These are phyloP conservation scores for Epistrophella euchroma DNA, from an alignment of 2,888 invertebrate species.

Conservation along the genomic window DNA sequence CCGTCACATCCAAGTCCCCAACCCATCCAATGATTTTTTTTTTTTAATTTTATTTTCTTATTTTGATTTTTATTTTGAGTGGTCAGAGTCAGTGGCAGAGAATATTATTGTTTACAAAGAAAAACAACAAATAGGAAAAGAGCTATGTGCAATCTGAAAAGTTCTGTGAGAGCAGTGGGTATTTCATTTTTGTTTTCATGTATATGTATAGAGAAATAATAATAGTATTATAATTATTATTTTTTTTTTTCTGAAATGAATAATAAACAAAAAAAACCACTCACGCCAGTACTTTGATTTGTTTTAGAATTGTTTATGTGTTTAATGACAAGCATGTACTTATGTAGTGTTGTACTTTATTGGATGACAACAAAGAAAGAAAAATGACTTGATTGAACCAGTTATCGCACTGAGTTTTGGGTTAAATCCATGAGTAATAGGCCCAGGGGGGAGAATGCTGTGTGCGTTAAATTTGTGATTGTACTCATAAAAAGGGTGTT, in stretches of 20 bases:
- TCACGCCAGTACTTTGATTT: slow-evolving; percentile 42
- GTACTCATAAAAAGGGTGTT: slow-evolving; percentile 3
- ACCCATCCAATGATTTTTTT: slow-evolving; percentile 7
- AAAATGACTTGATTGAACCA: slow-evolving; percentile 30
- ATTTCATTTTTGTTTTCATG: slow-evolving; percentile 17
- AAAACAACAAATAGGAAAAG: neutral
- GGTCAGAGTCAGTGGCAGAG: slow-evolving; percentile 30
- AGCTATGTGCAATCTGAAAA: slow-evolving; percentile 25
- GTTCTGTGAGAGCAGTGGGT: slow-evolving; percentile 12
- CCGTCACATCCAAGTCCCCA: slow-evolving; percentile 34
- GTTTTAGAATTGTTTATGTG: slow-evolving; percentile 29
- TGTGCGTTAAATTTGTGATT: neutral
- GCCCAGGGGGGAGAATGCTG: neutral
- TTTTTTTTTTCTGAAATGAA: slow-evolving; percentile 19
- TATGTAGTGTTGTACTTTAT: neutral
- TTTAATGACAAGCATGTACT: neutral
- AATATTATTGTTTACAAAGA: slow-evolving; percentile 57
- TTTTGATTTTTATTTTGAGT: slow-evolving; percentile 27
- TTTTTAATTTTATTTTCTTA: neutral
- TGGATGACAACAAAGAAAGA: neutral
- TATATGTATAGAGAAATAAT: slow-evolving; percentile 7
- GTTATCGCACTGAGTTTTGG: slow-evolving; percentile 21
- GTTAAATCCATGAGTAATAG: neutral
- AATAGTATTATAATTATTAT: slow-evolving; percentile 31
- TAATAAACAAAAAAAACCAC: slow-evolving; percentile 14